Base-by-base conservation (phyloP, 2,888 invertebrate species). In the Itoplectis maculator region DNA sequence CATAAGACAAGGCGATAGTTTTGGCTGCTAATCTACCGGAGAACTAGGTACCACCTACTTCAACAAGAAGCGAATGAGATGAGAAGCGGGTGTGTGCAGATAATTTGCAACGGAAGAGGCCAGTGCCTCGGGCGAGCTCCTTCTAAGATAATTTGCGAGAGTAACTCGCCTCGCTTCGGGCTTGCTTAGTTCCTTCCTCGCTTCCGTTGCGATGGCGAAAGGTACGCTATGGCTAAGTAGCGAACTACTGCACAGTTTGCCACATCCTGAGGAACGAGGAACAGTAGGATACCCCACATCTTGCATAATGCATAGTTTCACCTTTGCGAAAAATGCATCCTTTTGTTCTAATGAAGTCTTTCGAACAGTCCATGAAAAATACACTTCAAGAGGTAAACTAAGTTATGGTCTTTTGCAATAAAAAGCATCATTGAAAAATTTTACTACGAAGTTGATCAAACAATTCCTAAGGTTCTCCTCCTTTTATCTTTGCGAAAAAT, bases 121-220 rank as follows among this genome's bases (percentile, higher is more conserved):
- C 66, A 9, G 65, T 54, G 79, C 81, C 80, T 45, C 74, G 56
- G 78, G 81, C 73, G 72, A 79, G 79, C 82, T 82, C 77, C n/a
- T 82, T 82, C 70, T 56, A 81, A 87, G 87, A 88, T 89, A 89
- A 89, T 89, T 89, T 88, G 86, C 85, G 83, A 86, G 87, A 87
- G 86, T 86, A 85, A 87, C 81, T 81, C 70, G 45, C 79, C 65
- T 45, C 37, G 77, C 80, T 83, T 66, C 75, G 73, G 75, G 79
- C 73, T 66, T 68, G 78, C 74, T 81, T 75, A 80, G 80, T 77
- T 79, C 82, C 82, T 76, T 76, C 66, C 79, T 75, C 68, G 73
- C 76, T 77, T 73, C 76, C 79, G 69, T 79, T 70, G 56, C 70
- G 47, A 76, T 68, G 40, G 40, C 20, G 49, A 56, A 54, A 9